Conservation (phyloP, 2,797 vertebrate genomes). For the Characodon lateralis region DNA sequence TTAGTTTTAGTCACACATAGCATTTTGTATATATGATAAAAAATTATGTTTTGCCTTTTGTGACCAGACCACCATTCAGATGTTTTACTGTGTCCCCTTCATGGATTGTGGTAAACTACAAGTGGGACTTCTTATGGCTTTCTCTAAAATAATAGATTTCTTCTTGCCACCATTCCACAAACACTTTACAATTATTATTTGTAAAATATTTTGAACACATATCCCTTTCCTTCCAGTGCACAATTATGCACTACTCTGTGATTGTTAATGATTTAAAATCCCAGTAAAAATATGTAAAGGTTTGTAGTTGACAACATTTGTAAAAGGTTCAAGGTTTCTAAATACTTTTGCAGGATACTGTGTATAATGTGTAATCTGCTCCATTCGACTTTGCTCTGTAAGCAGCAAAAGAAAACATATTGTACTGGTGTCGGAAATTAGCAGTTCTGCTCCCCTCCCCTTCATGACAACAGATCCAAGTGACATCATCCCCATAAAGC, state of each 20-base stretch:
- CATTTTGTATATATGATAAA: background rate
- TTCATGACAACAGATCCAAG: conserved; percentile 49
- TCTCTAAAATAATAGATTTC: background rate
- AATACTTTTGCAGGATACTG: background rate
- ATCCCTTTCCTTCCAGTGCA: too few relatives aligned
- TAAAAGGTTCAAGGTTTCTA: background rate
- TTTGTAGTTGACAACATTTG: background rate
- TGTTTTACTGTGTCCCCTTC: background rate
- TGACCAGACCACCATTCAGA: background rate
- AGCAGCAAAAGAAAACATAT: background rate
- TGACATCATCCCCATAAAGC: conserved; percentile 69
- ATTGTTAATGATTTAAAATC: too few relatives aligned
- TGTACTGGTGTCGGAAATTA: conserved; percentile 42
- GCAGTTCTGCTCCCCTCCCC: conserved; percentile 20
- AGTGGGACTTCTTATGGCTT: background rate
- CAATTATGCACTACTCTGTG: too few relatives aligned
- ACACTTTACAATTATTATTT: too few relatives aligned
- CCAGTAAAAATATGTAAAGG: too few relatives aligned
- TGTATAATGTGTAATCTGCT: background rate
- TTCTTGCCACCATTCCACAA: background rate
- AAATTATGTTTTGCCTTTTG: background rate
- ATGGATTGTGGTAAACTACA: background rate
- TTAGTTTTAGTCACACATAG: background rate
- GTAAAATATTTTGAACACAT: background rate
- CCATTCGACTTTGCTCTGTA: background rate